Conservation (phyloP, 2,888 invertebrate genomes). For the Pheosia gnoma region DNA sequence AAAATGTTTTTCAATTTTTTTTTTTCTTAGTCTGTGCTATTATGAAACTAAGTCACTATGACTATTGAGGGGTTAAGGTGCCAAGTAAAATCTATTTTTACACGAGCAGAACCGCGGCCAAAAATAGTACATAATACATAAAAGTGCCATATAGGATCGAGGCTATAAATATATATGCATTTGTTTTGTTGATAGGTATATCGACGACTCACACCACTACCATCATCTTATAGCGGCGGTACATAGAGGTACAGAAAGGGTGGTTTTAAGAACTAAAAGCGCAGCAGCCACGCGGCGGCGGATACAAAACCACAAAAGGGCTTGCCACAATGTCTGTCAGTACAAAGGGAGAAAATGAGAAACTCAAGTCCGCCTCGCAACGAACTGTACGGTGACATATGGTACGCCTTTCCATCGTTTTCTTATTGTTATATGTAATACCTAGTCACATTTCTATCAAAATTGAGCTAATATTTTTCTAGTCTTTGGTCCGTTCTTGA, state of each 20-base stretch:
- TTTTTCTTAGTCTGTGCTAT: too few species aligned
- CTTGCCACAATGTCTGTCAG: conserved; percentile 61
- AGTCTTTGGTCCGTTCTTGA: too few species aligned
- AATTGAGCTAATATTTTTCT: too few species aligned
- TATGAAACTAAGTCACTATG: too few species aligned
- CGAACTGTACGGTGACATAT: neutral
- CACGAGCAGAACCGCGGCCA: too few species aligned
- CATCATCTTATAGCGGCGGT: conserved; percentile 3
- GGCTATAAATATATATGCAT: too few species aligned
- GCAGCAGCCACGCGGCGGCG: conserved; percentile 56
- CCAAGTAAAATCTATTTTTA: too few species aligned
- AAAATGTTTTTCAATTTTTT: too few species aligned
- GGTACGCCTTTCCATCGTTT: neutral
- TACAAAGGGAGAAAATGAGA: conserved; percentile 55
- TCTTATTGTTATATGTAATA: neutral
- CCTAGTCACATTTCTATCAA: too few species aligned
- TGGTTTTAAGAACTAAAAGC: conserved; percentile 77
- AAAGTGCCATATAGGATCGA: too few species aligned
- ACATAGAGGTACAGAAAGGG: conserved; percentile 37
- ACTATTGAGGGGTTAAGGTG: too few species aligned
- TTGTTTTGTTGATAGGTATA: neutral
- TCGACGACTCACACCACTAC: conserved; percentile 22
- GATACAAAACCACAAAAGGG: conserved; percentile 73
- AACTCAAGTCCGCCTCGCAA: conserved; percentile 20
- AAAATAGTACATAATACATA: too few species aligned